Evolutionary conservation across 2,888 invertebrate genomes (phyloP).

Genomic region (Agrochola litura): DNA sequence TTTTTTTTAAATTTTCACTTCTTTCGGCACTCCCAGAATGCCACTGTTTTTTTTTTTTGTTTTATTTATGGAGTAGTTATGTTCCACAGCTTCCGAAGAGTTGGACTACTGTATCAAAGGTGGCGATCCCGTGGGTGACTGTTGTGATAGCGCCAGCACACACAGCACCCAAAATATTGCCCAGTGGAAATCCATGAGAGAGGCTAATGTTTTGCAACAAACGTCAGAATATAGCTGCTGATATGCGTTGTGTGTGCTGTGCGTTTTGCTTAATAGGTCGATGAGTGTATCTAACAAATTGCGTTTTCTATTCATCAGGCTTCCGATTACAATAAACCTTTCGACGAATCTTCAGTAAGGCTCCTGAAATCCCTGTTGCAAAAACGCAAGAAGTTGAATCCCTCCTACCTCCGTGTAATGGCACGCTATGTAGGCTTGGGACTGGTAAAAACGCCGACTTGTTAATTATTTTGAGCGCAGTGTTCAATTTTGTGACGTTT

Average conservation of each 20-base stretch:
- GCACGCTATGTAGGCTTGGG: conserved; percentile 88
- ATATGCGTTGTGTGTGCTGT: background rate
- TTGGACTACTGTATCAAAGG: background rate
- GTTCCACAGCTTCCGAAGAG: background rate
- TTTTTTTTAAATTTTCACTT: too few relatives aligned
- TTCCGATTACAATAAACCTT: conserved; percentile 84
- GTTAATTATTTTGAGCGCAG: conserved; percentile 45
- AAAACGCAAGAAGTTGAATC: conserved; percentile 84
- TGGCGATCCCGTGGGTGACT: too few relatives aligned
- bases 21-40: too few relatives aligned
- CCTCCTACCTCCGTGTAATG: conserved; percentile 86
- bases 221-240: background rate
- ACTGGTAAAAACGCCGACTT: conserved; percentile 76
- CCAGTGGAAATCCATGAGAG: background rate
- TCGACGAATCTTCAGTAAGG: conserved; percentile 81
- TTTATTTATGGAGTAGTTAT: background rate
- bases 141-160: background rate
- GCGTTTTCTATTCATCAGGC: conserved; percentile 74
- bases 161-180: background rate
- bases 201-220: background rate
- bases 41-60: background rate
- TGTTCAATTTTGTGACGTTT: conserved; percentile 17
- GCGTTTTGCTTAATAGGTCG: background rate
- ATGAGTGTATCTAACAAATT: background rate
- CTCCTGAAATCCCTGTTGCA: conserved; percentile 80